Base-by-base conservation (phyloP, 2,888 invertebrate species). In the Furcula furcula region DNA sequence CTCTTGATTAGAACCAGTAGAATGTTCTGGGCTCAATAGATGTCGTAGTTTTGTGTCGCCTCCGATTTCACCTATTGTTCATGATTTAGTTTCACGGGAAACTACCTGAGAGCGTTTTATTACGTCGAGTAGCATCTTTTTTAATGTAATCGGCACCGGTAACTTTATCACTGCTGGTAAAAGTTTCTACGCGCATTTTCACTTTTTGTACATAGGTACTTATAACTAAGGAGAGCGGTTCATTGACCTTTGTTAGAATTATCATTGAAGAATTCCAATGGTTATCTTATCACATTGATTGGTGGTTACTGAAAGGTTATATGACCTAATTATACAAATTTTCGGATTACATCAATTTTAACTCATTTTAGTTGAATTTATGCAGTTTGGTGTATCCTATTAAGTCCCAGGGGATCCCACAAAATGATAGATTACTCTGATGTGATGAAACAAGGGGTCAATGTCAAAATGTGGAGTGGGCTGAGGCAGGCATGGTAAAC, bases 1-100 rank as follows among this genome's bases (percentile, higher is more conserved):
- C 40, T 50, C 40, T 65, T 37, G 48, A 53, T 54, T 52, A 51
- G 58, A 61, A 45, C 48, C 56, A 55, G 55, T 44, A 40, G 73
- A 80, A 77, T 62, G 59, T 72, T 75, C 74, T 75, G 65, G 69
- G 55, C 54, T 50, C 54, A 53, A 45, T 65, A 64, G 41, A 55
- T 55, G 36, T 47, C 63, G 59, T 51, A 62, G 56, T 65, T 66
- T 60, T 49, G 53, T 55, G 62, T 63, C 64, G 65, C 60, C 60
- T 67, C 59, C 40, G 62, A 65, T 80, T 85, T 85, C 83, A 72
- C 82, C 80, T 76, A 85, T 85, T 85, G 84, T 85, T 82, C 74
- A 57, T 47, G 55, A 60, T 65, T 71, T 65, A 55, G 55, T 64
- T 57, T 49, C 62, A 62, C 64, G 68, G 57, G 64, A 65, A 59